A percentile compares a stretch with the other conserved stretches of the same genome.
These are phyloP conservation scores for Caenorhabditis sp. DNA, from an alignment of 2,888 invertebrate species.

Conservation along the genomic window DNA sequence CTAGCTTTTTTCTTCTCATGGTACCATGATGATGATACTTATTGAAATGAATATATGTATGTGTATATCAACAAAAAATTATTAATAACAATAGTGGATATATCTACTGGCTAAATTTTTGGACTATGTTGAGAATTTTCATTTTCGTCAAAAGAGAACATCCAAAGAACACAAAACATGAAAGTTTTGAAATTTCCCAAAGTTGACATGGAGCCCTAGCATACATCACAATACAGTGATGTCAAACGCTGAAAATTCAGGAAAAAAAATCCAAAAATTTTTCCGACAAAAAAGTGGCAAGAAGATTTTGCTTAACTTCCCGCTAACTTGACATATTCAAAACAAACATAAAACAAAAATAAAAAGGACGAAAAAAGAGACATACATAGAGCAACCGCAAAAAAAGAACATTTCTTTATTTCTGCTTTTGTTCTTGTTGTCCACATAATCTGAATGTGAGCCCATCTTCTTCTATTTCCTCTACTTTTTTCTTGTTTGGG, in stretches of 20 bases:
- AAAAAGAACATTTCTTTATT: not conserved
- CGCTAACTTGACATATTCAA: not conserved
- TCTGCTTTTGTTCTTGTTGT: not conserved
- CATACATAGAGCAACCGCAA: not conserved
- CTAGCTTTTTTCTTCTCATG: not conserved
- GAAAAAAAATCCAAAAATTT: not conserved
- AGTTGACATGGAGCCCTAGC: too few species aligned
- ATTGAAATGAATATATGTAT: conserved; percentile 15
- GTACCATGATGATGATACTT: conserved; percentile 20
- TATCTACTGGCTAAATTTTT: not conserved
- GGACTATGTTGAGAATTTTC: not conserved
- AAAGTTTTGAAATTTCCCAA: too few species aligned
- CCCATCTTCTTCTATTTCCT: not conserved
- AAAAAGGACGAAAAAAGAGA: not conserved
- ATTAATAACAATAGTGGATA: conserved; percentile 15
- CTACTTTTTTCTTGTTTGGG: not conserved
- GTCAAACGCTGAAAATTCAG: too few species aligned
- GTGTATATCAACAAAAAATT: not conserved
- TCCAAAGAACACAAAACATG: too few species aligned
- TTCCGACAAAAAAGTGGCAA: not conserved
- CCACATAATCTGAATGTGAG: not conserved
- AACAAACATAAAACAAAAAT: conserved; percentile 1
- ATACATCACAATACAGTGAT: too few species aligned
- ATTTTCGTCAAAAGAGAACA: too few species aligned
- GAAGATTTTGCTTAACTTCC: not conserved